Base-by-base conservation (phyloP, 2,113 vertebrate genomes). In the Harpagus bidentatus region DNA sequence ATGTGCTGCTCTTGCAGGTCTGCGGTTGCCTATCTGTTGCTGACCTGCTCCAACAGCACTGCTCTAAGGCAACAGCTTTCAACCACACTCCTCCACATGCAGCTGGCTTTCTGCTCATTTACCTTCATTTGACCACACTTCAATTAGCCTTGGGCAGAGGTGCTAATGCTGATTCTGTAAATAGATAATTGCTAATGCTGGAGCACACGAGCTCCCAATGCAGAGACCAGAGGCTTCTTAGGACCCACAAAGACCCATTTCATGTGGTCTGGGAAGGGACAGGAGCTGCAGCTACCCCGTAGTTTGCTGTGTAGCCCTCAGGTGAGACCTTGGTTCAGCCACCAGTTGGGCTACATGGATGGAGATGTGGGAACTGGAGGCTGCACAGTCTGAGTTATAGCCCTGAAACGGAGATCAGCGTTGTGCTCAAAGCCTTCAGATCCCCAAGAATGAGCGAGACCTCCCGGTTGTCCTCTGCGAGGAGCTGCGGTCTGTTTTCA, bases 21-120 rank as follows among this genome's bases (percentile, higher is more conserved):
- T 78, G 88, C 6, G 73, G 43, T 50, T 47, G 55, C 32, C 31
- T 13, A 1, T n/a, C 61, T 36, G 28, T 17, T 16, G 56, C 83
- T 43, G 43, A n/a, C 78, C 94, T 19, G 67, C 56, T 15, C 62
- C 10, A 7, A 3, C 47, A 17, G 40, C 13, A 0, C 40, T 5
- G n/a, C 67, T 77, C 6, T 2, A 3, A 29, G 16, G 53, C 36
- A n/a, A 53, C 59, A 26, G 62, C 56, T 77, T 23, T 29, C 38
- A 9, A 1, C 65, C 47, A 12, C 9, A 0, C 18, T n/a, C 32
- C 36, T 32, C 34, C 45, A 1, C 19, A 1, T 0, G 6, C 56
- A 5, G 29, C 42, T 22, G 52, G 3, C 5, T 38, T 52, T 40
- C 13, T 70, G 48, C 71, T 52, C 5, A 0, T 6, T 23, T 36